A percentile compares a stretch with the other conserved stretches of the same genome.
Evolutionary conservation across 1,140 invertebrate species (phyloP).

Genomic region (Drosophila arawakana): DNA sequence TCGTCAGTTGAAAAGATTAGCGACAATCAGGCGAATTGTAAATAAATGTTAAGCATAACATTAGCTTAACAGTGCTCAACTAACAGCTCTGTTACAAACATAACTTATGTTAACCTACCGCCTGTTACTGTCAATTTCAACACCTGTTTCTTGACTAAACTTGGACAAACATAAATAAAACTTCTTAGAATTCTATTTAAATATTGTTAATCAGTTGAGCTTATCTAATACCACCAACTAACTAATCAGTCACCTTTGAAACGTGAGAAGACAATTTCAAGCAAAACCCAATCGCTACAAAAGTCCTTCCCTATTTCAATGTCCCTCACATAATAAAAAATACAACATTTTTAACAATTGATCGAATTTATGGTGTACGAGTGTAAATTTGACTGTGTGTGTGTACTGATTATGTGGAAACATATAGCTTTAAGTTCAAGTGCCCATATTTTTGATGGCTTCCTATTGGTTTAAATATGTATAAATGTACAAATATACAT

Average conservation of each 20-base stretch:
- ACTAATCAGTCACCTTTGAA: conserved; percentile 28
- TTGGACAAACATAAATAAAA: not conserved
- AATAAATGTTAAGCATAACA: not conserved
- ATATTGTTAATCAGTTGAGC: not conserved
- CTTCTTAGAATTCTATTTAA: not conserved
- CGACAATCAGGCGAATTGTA: not conserved
- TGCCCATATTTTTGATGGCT: conserved; percentile 28
- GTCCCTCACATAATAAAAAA: conserved; percentile 21
- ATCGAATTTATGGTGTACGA: not conserved
- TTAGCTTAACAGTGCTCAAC: too few species aligned
- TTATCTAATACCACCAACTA: conserved; percentile 6
- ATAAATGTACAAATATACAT: conserved; percentile 22
- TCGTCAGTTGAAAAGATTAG: conserved; percentile 10
- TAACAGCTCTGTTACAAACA: too few species aligned
- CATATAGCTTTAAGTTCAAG: conserved; percentile 14
- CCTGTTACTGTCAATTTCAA: not conserved
- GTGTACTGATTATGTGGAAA: conserved; percentile 28
- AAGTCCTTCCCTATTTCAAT: conserved; percentile 12
- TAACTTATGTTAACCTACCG: too few species aligned
- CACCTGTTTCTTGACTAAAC: too few species aligned
- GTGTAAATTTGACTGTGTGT: not conserved
- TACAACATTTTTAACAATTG: not conserved
- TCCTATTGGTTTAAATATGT: conserved; percentile 17
- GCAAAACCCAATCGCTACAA: not conserved
- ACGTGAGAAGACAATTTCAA: not conserved